Conservation (phyloP, 53 echinoderm and acorn worm genomes). For the Paelopatides confundens region DNA sequence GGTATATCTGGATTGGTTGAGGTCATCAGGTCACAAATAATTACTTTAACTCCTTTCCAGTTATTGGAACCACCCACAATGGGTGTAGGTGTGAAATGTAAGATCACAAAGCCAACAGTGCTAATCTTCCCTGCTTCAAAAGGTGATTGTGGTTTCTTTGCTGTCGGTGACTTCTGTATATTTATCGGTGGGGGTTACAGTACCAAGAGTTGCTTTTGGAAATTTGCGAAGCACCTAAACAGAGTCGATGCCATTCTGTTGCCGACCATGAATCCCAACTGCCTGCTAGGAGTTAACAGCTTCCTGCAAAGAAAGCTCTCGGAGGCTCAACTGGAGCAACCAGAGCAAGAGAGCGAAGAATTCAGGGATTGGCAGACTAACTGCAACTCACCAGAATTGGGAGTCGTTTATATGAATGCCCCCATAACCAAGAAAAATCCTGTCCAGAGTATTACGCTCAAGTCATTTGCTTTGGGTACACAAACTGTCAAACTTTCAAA, state of each 20-base stretch:
- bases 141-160: constrained; percentile 99
- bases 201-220: constrained; percentile 97
- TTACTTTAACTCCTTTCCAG: constrained; percentile 85
- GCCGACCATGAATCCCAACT: constrained; percentile 88
- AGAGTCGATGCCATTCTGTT: constrained; percentile 94
- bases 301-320: constrained; percentile 89
- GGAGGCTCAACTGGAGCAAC: constrained; percentile 83
- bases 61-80: constrained; percentile 97
- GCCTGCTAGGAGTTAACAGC: constrained; percentile 92
- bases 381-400: constrained; percentile 96
- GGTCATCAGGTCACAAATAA: constrained; percentile 72
- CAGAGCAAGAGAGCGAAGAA: constrained; percentile 77
- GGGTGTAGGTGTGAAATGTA: constrained; percentile 98
- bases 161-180: constrained; percentile 96
- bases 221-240: constrained; percentile 97
- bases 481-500: constrained; percentile 80
- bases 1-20: constrained; percentile 74
- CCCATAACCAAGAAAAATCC: constrained; percentile 82
- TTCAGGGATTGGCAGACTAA: constrained; percentile 94
- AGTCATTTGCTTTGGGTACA: constrained; percentile 79
- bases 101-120: constrained; percentile 98
- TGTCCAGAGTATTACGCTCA: constrained; percentile 69
- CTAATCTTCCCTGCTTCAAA: constrained; percentile 96
- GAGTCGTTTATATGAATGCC: constrained; percentile 96
- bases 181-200: constrained; percentile 97